Conservation (phyloP, 2,888 invertebrate species). For the Embidobia sp. region DNA sequence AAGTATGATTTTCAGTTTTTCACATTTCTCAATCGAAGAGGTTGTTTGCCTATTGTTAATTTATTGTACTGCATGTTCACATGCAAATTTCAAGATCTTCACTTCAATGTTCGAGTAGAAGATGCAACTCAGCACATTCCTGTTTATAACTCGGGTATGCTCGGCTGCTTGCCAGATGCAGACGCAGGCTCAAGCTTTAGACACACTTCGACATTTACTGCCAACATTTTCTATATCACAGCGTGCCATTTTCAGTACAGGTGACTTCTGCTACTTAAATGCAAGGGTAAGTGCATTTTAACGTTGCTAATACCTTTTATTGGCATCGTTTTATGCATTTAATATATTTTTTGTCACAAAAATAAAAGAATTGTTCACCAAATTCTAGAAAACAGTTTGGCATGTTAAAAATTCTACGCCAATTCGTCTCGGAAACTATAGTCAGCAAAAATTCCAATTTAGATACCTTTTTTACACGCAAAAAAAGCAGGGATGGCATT, state of each 20-base stretch:
- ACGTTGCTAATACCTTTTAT: too few relatives aligned
- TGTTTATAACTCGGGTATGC: constrained; percentile 52
- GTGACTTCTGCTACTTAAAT: constrained; percentile 43
- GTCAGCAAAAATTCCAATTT: too few relatives aligned
- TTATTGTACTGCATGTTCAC: constrained; percentile 32
- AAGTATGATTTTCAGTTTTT: neutral
- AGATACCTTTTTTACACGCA: too few relatives aligned
- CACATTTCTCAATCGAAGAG: constrained; percentile 9
- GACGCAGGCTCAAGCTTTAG: constrained; percentile 42
- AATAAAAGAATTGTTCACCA: too few relatives aligned
- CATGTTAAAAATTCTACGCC: too few relatives aligned
- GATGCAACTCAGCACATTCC: constrained; percentile 57
- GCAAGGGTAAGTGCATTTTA: constrained; percentile 5
- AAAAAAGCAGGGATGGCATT: too few relatives aligned
- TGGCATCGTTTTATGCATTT: too few relatives aligned
- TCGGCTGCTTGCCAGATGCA: constrained; percentile 59
- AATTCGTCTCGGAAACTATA: too few relatives aligned
- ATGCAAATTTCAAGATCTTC: constrained; percentile 44
- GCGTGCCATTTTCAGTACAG: constrained; percentile 44
- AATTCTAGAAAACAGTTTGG: too few relatives aligned
- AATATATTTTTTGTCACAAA: too few relatives aligned
- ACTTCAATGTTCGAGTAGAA: constrained; percentile 36
- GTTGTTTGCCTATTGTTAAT: constrained; percentile 27
- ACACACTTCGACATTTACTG: constrained; percentile 51
- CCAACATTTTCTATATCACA: constrained; percentile 44